These are phyloP conservation scores for Syncerus caffer DNA, from an alignment of 2,797 vertebrate species.

Conservation along the genomic window DNA sequence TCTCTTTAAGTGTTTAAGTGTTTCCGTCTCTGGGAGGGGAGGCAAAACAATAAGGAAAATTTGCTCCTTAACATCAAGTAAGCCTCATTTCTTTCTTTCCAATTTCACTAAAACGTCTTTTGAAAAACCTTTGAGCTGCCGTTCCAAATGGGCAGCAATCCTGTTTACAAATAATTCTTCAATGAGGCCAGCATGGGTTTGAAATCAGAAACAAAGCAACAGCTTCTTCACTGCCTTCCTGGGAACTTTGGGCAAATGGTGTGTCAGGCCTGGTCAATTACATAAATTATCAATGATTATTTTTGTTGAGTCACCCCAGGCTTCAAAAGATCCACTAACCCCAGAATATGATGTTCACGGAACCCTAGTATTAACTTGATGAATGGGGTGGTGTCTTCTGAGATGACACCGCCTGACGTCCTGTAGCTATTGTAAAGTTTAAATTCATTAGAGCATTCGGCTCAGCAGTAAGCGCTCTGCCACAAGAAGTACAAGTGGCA, in stretches of 20 bases:
- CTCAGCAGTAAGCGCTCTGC: background rate
- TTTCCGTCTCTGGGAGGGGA: background rate
- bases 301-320: conserved; percentile 25
- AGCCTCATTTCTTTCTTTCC: background rate
- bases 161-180: background rate
- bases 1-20: conserved; percentile 50
- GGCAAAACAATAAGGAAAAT: background rate
- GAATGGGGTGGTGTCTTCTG: background rate
- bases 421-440: conserved; percentile 19
- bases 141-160: background rate
- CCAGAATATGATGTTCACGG: background rate
- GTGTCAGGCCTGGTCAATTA: background rate
- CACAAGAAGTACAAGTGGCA: background rate
- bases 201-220: background rate
- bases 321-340: conserved; percentile 41
- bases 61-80: background rate
- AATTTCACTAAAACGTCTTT: background rate
- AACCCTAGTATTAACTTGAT: conserved; percentile 37
- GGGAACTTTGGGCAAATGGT: background rate
- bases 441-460: conserved; percentile 10
- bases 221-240: background rate
- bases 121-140: background rate
- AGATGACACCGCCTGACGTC: conserved; percentile 28
- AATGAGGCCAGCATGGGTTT: background rate
- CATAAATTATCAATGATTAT: conserved; percentile 36